Evolutionary conservation across 2,888 invertebrate species (phyloP), one percentile per base, ranked within the genome.

Genomic region (Trachelus stipa): DNA sequence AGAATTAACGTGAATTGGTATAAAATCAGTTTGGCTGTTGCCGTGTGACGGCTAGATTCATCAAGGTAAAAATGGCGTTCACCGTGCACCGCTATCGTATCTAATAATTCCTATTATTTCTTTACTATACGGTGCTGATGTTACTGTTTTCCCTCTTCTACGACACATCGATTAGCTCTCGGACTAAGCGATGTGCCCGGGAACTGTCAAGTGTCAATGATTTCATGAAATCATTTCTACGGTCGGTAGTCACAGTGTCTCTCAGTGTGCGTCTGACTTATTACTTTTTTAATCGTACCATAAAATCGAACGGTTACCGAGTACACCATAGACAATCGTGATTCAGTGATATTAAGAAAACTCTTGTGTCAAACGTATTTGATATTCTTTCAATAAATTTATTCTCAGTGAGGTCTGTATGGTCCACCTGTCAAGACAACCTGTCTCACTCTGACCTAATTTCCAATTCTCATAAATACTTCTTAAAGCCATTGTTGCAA

Each of bases 61-160:
- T 79, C 79, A 82, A 82, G 82, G 83, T 89, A 89, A 90, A 90
- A 89, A 90, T 90, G 90, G 90, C 90, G 90, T 87, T 84, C 83
- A 81, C 81, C 83, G 81, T 80, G 71, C 68, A 37, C 68, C 75
- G 68, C 34, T 68, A 71, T 34, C 33, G 71, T 71, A 71, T 71
- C 31, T 71, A 31, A 71, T 31, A 12, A 23, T 71, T 71, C 23
- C 56, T 23, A 23, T 56, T 71, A 30, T 12, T 71, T 71, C 71
- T 71, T 56, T 56, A 56, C 23, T 56, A 56, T 56, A 56, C 23
- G 23, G 6, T 56, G 9, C 56, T 23, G 56, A 56, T 56, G 9
- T 23, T 23, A 56, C 56, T 34, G 71, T 71, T 12, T 12, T 34
- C 33, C 30, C 6, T 34, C 12, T 31, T 71, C 12, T 34, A 34